Percentiles rank a stretch among this genome's conserved stretches.
Evolutionary conservation across 2,888 invertebrate genomes (phyloP).

Genomic region (Sesamia inferens): DNA sequence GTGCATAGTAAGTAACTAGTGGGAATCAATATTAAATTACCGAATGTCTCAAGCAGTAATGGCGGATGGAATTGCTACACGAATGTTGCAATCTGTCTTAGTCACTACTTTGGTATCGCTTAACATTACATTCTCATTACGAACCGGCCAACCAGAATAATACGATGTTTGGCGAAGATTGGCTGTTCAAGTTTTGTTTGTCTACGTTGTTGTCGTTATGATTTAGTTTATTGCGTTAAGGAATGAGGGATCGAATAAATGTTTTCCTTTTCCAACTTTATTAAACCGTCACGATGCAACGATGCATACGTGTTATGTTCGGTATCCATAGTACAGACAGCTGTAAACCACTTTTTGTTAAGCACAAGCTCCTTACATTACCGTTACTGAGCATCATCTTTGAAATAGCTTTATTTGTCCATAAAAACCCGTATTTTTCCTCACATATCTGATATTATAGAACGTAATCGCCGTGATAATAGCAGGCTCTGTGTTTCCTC

Average conservation of each 20-base stretch:
- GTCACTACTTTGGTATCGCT: constrained; percentile 41
- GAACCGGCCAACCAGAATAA: constrained; percentile 22
- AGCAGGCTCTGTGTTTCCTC: too few relatives aligned
- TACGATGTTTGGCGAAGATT: constrained; percentile 31
- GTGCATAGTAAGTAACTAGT: constrained; percentile 17
- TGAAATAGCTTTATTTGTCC: too few relatives aligned
- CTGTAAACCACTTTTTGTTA: too few relatives aligned
- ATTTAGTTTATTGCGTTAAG: constrained; percentile 1
- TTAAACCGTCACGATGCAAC: background rate
- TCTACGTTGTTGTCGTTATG: constrained; percentile 4
- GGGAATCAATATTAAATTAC: constrained; percentile 46
- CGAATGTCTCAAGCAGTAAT: constrained; percentile 33
- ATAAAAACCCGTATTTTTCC: too few relatives aligned
- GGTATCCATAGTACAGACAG: too few relatives aligned
- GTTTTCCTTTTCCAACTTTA: background rate
- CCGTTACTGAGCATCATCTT: too few relatives aligned
- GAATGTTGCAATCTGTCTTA: constrained; percentile 42
- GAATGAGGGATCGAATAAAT: background rate
- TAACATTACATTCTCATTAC: constrained; percentile 46
- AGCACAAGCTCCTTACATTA: too few relatives aligned
- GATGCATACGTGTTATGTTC: too few relatives aligned
- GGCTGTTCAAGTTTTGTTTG: constrained; percentile 13
- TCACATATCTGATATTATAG: too few relatives aligned
- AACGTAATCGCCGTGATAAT: too few relatives aligned
- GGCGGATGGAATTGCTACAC: constrained; percentile 22